phyloP scores from a whole-genome alignment of 2,113 vertebrate species.

The Sphaerodactylus townsendi region DNA sequence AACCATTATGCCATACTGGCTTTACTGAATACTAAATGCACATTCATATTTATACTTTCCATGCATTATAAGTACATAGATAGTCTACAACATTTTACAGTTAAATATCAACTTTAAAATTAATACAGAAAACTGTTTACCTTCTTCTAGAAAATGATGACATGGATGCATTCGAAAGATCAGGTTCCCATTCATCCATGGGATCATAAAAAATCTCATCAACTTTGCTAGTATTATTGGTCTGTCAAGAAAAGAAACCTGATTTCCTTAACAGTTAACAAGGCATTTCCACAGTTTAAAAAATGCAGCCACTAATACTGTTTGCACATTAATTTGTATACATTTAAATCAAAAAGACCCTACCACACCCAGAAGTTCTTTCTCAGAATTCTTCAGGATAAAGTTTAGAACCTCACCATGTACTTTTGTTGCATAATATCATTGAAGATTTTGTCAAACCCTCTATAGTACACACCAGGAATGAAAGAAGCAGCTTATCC shows the following conservation, averaged over 20 bases:
- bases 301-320: too few relatives aligned
- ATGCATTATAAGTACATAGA: background rate
- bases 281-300: background rate
- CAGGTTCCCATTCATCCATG: slow-evolving; percentile 94
- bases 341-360: background rate
- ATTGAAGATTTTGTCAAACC: background rate
- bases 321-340: background rate
- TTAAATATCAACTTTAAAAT: background rate
- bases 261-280: background rate
- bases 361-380: background rate
- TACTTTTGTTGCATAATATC: background rate
- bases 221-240: slow-evolving; percentile 72
- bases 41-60: background rate
- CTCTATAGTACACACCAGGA: background rate
- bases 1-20: too few relatives aligned
- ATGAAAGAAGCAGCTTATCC: background rate
- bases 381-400: background rate
- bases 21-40: background rate
- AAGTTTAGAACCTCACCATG: background rate
- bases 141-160: slow-evolving; percentile 87
- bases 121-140: slow-evolving; percentile 68
- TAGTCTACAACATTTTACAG: background rate
- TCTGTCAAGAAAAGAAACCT: slow-evolving; percentile 71
- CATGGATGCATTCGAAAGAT: slow-evolving; percentile 79
- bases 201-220: slow-evolving; percentile 92